Evolutionary conservation across 2,888 invertebrate genomes (phyloP).

Genomic region (Diloba caeruleocephala): DNA sequence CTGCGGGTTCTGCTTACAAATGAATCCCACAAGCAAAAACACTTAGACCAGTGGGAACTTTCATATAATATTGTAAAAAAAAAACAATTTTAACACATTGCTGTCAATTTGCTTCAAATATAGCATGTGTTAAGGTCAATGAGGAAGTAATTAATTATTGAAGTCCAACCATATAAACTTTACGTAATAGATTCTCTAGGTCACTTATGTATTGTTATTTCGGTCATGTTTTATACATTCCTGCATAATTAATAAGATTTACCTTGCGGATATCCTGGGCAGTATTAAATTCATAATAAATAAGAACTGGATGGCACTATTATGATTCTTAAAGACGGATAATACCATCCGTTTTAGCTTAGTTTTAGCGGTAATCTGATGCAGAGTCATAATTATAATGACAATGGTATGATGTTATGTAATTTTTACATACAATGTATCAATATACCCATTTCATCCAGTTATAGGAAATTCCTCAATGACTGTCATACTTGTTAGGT

Average conservation of each 20-base stretch:
- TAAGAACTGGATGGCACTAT: background rate
- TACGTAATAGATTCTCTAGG: slow-evolving; percentile 66
- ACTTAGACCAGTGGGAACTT: too few relatives aligned
- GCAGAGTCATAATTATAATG: slow-evolving; percentile 17
- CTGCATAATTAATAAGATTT: slow-evolving; percentile 42
- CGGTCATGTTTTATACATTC: slow-evolving; percentile 50
- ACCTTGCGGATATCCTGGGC: slow-evolving; percentile 14
- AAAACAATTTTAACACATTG: slow-evolving; percentile 17
- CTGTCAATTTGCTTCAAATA: slow-evolving; percentile 34
- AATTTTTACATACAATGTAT: slow-evolving; percentile 19
- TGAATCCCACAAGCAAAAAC: too few relatives aligned
- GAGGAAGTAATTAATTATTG: slow-evolving; percentile 67
- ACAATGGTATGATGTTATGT: slow-evolving; percentile 23
- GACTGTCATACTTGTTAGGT: slow-evolving; percentile 27
- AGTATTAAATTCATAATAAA: slow-evolving; percentile 1
- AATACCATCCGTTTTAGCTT: slow-evolving; percentile 1
- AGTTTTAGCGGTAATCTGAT: slow-evolving; percentile 4
- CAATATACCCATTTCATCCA: slow-evolving; percentile 25
- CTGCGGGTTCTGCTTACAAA: too few relatives aligned
- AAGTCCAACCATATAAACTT: slow-evolving; percentile 44
- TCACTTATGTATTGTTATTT: slow-evolving; percentile 60
- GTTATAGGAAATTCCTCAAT: slow-evolving; percentile 36
- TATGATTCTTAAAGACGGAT: slow-evolving; percentile 6
- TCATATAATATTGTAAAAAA: slow-evolving; percentile 1
- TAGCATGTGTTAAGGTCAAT: slow-evolving; percentile 33